Percentiles rank a stretch among this genome's conserved stretches.
Evolutionary conservation across 1,140 invertebrate species (phyloP).

Genomic region (Rhagoletis zephyria): DNA sequence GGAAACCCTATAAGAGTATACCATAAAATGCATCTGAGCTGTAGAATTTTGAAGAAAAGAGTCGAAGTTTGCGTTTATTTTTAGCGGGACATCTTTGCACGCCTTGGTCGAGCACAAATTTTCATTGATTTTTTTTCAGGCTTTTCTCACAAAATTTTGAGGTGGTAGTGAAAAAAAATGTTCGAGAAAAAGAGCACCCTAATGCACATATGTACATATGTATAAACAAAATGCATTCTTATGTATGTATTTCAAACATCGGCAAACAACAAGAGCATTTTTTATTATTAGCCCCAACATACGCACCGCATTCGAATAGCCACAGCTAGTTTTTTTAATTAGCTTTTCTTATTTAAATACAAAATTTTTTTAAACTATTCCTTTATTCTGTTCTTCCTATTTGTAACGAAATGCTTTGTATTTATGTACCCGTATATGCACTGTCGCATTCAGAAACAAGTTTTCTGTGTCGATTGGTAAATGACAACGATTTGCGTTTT

Average conservation of each 20-base stretch:
- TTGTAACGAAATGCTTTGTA: background rate
- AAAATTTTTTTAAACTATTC: background rate
- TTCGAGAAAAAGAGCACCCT: no score
- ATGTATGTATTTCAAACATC: slow-evolving; percentile 22
- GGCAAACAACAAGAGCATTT: slow-evolving; percentile 16
- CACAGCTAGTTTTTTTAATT: background rate
- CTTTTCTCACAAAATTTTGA: no score
- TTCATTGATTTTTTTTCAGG: no score
- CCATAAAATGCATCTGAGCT: no score
- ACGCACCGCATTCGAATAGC: background rate
- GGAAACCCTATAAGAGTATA: no score
- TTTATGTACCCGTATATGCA: background rate
- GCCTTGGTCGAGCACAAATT: no score
- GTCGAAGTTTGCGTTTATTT: no score
- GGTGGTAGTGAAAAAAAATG: no score
- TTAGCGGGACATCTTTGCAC: no score
- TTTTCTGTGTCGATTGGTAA: slow-evolving; percentile 19
- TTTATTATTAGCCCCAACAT: slow-evolving; percentile 29
- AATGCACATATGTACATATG: background rate
- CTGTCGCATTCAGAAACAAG: background rate
- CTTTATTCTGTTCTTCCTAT: slow-evolving; percentile 15
- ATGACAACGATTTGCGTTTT: slow-evolving; percentile 34
- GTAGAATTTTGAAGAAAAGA: no score
- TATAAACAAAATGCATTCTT: no score
- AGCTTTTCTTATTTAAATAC: background rate